Evolutionary conservation across 2,113 vertebrate species (phyloP).

Genomic region (Loxodonta africana): DNA sequence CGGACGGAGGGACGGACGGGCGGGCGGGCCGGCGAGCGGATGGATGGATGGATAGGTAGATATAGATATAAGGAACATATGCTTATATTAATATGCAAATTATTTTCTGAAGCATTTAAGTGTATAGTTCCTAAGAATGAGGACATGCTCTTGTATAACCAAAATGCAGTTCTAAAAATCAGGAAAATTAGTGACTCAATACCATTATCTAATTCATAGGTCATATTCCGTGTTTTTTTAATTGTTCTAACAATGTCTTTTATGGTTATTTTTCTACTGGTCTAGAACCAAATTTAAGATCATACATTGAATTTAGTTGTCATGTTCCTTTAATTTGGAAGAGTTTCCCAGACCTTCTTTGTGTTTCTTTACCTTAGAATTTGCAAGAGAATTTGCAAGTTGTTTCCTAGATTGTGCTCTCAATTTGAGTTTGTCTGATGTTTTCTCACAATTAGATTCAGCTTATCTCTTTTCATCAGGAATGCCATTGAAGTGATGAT

Average conservation of each 20-base stretch:
- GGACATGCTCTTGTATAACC: background rate
- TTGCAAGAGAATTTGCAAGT: background rate
- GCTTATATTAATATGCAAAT: background rate
- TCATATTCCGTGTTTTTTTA: background rate
- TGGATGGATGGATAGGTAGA: background rate
- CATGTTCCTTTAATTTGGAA: background rate
- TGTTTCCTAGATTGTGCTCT: background rate
- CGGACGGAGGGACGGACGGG: background rate
- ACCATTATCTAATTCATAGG: background rate
- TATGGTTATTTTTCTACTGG: background rate
- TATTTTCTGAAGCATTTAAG: conserved; percentile 8
- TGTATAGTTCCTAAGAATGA: background rate
- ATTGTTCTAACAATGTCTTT: background rate
- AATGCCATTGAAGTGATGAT: background rate
- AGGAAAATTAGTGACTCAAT: background rate
- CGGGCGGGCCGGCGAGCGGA: background rate
- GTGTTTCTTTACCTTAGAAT: background rate
- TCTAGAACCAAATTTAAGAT: background rate
- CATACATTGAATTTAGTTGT: background rate
- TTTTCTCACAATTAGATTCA: background rate
- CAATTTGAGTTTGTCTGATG: background rate
- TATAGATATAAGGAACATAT: background rate
- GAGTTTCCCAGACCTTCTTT: background rate
- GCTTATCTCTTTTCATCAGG: background rate
- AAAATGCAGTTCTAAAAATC: background rate